Evolutionary conservation across 2,797 vertebrate species (phyloP), one percentile per base, ranked within the genome.

Genomic region (Alca torda): DNA sequence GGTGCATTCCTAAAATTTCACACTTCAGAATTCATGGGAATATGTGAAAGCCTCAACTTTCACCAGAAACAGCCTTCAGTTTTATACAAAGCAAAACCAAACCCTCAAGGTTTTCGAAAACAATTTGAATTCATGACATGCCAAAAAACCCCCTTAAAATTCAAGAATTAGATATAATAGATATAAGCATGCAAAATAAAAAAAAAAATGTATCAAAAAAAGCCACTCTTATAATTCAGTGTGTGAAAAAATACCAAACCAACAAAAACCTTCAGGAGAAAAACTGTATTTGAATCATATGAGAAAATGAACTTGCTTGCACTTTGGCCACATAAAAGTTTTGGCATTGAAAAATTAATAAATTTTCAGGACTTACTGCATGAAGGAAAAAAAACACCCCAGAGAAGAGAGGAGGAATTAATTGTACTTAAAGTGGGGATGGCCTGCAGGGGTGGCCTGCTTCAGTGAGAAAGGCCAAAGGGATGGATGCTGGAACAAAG

Each of bases 401-500:
- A 50, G 33, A 76, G 48, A 77, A 94, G 41, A 90, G n/a, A 69
- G 37, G 6, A 60, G 30, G 78, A 89, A 82, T 89, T 86, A 76
- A 93, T 63, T 90, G 56, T n/a, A 76, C 25, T 95, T 67, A 24
- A 86, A 88, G 69, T 1, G 24, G 20, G 26, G 31, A 87, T 9
- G 28, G 89, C 94, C 87, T 83, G 43, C 39, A 87, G 93, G 89
- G 63, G 61, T 50, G n/a, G 48, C 33, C 46, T 7, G 35, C 4
- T 77, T 73, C 30, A 74, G 56, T 48, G 50, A 54, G 31, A 70
- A 84, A 60, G 46, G 45, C 57, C 64, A 91, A 80, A 43, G 37
- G n/a, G 81, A 88, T 30, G 33, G 84, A 88, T 30, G 37, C 10
- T 79, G 74, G 63, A 95, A 95, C 86, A 91, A 93, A 96, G 84